Evolutionary conservation across 2,113 vertebrate genomes (phyloP).

Genomic region (Grantiella picta): DNA sequence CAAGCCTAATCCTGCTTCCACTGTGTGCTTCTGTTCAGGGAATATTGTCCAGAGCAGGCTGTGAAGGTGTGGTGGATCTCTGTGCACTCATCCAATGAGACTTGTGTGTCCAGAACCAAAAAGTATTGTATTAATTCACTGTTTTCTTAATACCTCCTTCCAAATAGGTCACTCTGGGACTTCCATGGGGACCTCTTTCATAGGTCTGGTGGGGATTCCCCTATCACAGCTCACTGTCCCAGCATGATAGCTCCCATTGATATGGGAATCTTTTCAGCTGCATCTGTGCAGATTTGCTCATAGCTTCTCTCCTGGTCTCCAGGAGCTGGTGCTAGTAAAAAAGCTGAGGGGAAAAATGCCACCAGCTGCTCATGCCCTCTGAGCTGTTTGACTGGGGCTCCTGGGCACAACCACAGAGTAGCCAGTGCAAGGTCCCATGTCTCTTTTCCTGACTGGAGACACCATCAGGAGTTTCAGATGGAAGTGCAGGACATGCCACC

Average conservation of each 20-base stretch:
- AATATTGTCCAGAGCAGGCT: not conserved
- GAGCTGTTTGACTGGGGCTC: not conserved
- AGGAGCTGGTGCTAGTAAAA: not conserved
- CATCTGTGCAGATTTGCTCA: not conserved
- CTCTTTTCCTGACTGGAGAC: not conserved
- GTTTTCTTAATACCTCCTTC: not conserved
- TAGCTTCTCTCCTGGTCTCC: not conserved
- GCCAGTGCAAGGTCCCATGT: not conserved
- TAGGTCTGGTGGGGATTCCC: not conserved
- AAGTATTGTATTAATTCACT: not conserved
- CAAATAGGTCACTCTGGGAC: not conserved
- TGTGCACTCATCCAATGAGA: not conserved
- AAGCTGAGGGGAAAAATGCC: accelerated
- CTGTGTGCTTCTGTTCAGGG: accelerated
- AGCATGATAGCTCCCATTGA: not conserved
- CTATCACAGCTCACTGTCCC: not conserved
- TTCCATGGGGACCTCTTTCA: not conserved
- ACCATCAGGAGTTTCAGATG: not conserved
- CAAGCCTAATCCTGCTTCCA: not conserved
- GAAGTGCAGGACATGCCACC: not conserved
- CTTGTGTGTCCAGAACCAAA: accelerated
- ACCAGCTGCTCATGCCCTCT: accelerated
- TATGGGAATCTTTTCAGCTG: not conserved
- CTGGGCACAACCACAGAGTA: not conserved
- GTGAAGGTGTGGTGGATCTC: not conserved